phyloP scores from a whole-genome alignment of 2,888 invertebrate species.

The Fragum sueziense region DNA sequence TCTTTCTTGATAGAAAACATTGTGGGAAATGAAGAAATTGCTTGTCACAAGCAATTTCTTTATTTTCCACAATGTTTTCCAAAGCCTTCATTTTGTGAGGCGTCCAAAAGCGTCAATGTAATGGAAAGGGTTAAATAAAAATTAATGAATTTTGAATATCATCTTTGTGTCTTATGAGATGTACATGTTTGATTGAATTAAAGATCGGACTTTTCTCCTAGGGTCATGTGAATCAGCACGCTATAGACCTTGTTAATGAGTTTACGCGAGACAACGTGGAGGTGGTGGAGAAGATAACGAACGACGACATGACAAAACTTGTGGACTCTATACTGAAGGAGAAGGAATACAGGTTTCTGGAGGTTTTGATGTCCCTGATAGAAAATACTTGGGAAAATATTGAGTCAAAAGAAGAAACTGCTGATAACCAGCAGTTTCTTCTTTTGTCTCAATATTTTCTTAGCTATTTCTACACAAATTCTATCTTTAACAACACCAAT shows the following conservation, averaged over 20 bases:
- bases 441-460: no score
- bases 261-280: conserved; percentile 4
- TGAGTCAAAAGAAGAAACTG: conserved; percentile 9
- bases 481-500: no score
- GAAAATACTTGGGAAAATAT: conserved; percentile 1
- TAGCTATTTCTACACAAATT: no score
- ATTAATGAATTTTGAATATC: not conserved
- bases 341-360: conserved; percentile 7
- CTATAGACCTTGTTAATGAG: conserved; percentile 11
- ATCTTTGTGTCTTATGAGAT: not conserved
- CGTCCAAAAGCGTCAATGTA: not conserved
- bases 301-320: conserved; percentile 16
- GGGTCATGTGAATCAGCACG: conserved; percentile 9
- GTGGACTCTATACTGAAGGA: conserved; percentile 13
- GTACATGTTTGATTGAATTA: no score
- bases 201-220: not conserved
- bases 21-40: no score
- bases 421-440: no score
- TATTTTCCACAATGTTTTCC: no score
- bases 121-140: no score
- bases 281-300: conserved; percentile 5
- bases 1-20: no score
- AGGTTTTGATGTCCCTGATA: not conserved
- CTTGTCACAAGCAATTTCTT: not conserved
- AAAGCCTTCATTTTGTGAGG: no score